Conservation (phyloP, 2,113 vertebrate genomes). For the Ageneiosus marmoratus region DNA sequence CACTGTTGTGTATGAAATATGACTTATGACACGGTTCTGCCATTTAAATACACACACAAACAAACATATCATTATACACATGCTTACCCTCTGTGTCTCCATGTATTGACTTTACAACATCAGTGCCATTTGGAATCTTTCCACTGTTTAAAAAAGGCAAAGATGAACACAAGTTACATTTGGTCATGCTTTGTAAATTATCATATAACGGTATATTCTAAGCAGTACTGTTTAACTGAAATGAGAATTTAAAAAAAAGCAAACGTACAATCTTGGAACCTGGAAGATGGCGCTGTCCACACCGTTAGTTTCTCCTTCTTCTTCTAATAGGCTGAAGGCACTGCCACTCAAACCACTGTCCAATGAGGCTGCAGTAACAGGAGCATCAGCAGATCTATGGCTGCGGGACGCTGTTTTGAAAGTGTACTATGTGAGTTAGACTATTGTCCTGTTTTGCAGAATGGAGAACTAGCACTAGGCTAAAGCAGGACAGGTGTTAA, state of each 20-base stretch:
- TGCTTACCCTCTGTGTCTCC: constrained; percentile 83
- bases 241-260: not conserved
- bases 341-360: constrained; percentile 90
- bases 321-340: constrained; percentile 90
- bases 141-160: constrained; percentile 74
- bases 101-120: constrained; percentile 74
- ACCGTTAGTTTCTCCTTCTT: constrained; percentile 81
- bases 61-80: not conserved
- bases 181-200: not conserved
- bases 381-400: constrained; percentile 84
- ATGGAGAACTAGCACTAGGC: constrained; percentile 12
- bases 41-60: not conserved
- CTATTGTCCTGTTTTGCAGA: not conserved
- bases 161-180: not conserved
- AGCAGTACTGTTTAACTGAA: not conserved
- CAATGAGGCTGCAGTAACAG: constrained; percentile 87
- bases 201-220: not conserved
- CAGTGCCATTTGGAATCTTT: constrained; percentile 87
- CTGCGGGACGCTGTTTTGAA: constrained; percentile 82
- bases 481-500: not conserved
- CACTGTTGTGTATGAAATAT: not conserved
- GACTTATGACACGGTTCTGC: not conserved
- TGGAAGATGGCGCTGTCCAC: constrained; percentile 92
- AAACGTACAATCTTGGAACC: constrained; percentile 91
- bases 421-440: constrained; percentile 58